A percentile compares a stretch with the other conserved stretches of the same genome.
phyloP scores from a whole-genome alignment of 2,888 invertebrate species.

The Apeira syringaria region DNA sequence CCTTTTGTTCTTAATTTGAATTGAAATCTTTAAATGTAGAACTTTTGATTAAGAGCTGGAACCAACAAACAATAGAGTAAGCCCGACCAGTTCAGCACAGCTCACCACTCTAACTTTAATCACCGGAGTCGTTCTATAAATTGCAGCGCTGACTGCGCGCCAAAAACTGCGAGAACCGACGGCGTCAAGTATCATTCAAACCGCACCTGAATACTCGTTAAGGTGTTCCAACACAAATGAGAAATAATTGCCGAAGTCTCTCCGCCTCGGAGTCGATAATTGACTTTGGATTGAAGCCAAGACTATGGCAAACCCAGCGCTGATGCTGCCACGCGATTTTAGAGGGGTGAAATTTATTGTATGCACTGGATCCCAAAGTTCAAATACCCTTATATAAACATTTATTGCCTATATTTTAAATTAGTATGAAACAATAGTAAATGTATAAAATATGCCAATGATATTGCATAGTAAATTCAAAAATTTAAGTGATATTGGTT shows the following conservation, averaged over 20 bases:
- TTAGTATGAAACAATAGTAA: too few species aligned
- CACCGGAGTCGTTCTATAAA: conserved; percentile 53
- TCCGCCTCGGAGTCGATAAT: conserved; percentile 59
- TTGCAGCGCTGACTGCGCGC: conserved; percentile 56
- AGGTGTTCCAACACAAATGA: conserved; percentile 67
- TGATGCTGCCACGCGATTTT: conserved; percentile 6
- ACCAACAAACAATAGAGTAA: conserved; percentile 8
- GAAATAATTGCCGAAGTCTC: conserved; percentile 73
- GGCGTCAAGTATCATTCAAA: conserved; percentile 62
- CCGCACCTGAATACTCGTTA: conserved; percentile 62
- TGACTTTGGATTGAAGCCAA: conserved; percentile 73
- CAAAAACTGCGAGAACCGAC: conserved; percentile 57
- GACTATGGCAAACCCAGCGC: conserved; percentile 22
- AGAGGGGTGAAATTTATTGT: not conserved
- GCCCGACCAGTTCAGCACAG: conserved; percentile 19
- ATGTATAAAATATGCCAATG: too few species aligned
- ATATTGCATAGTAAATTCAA: too few species aligned
- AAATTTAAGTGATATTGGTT: too few species aligned
- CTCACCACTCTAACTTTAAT: conserved; percentile 37
- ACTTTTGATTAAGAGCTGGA: conserved; percentile 9
- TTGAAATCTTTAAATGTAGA: conserved; percentile 4
- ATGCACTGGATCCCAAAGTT: too few species aligned
- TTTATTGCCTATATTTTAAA: too few species aligned
- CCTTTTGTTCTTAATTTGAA: not conserved
- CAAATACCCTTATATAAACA: too few species aligned